These are phyloP conservation scores for Sciurus vulgaris DNA, from an alignment of 2,797 vertebrate genomes.

Conservation along the genomic window DNA sequence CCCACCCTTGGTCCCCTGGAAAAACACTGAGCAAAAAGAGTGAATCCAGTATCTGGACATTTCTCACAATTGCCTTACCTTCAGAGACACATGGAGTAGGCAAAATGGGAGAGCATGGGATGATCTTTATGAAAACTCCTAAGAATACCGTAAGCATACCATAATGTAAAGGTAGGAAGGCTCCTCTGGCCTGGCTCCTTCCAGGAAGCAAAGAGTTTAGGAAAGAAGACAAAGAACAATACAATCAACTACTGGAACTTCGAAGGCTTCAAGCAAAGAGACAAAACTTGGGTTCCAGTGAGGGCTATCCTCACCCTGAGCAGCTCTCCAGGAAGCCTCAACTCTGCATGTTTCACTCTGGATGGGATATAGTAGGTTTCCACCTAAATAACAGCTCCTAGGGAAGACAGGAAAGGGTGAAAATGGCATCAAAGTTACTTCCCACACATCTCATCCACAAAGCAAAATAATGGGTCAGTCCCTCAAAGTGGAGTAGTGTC, in stretches of 20 bases:
- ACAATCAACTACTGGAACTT: background rate
- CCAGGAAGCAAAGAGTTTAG: background rate
- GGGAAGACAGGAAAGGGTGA: background rate
- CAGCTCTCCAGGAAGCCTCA: background rate
- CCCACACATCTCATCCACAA: background rate
- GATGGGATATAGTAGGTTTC: background rate
- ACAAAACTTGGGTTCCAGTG: too few relatives aligned
- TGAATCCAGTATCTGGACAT: background rate
- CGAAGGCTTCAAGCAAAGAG: background rate
- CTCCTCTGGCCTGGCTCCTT: background rate
- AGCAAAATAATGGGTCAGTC: background rate
- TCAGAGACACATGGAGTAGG: background rate
- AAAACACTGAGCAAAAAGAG: background rate
- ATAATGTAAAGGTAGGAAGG: background rate
- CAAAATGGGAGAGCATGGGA: background rate
- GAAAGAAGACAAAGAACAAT: background rate
- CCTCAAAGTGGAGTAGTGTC: background rate
- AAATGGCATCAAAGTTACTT: background rate
- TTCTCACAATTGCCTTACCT: background rate
- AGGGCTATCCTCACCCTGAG: too few relatives aligned
- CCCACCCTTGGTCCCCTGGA: background rate
- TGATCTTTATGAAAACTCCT: background rate
- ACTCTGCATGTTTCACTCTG: background rate
- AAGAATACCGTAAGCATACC: background rate
- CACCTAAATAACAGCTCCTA: background rate